Evolutionary conservation across 1,140 invertebrate species (phyloP).

Genomic region (Galendromus occidentalis): DNA sequence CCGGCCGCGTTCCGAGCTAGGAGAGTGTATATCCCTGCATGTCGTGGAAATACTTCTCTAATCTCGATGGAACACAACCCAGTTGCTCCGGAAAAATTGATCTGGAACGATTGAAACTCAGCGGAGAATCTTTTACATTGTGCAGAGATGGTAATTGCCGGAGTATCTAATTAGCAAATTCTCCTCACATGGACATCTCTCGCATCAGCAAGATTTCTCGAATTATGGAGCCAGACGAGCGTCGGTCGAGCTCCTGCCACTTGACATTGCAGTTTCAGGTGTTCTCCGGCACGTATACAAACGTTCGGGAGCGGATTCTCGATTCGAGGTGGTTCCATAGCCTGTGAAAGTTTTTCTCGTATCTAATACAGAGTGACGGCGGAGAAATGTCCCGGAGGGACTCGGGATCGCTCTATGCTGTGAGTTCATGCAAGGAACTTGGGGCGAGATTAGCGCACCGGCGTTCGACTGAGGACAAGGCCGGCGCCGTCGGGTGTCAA

Average conservation of each 20-base stretch:
- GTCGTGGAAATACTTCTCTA: slow-evolving; percentile 26
- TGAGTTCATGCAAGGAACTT: too few species aligned
- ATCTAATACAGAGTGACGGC: too few species aligned
- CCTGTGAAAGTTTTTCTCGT: not conserved
- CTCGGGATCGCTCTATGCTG: too few species aligned
- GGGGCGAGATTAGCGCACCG: too few species aligned
- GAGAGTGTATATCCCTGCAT: slow-evolving; percentile 28
- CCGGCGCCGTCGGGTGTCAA: too few species aligned
- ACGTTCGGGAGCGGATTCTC: not conserved
- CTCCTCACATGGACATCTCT: not conserved
- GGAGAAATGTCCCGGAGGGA: too few species aligned
- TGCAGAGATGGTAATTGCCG: not conserved
- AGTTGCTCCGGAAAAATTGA: not conserved
- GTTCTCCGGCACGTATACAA: not conserved
- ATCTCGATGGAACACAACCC: slow-evolving; percentile 23
- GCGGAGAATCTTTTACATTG: not conserved
- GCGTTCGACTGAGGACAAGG: too few species aligned
- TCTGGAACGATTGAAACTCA: not conserved
- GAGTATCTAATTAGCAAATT: not conserved
- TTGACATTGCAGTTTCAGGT: not conserved
- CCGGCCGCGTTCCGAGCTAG: slow-evolving; percentile 25
- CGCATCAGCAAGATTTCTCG: not conserved
- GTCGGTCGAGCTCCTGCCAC: not conserved
- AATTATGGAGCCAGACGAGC: slow-evolving; percentile 6
- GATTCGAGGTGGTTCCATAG: not conserved